These are phyloP conservation scores for Conus canariensis DNA, from an alignment of 2,888 invertebrate species.

Conservation along the genomic window DNA sequence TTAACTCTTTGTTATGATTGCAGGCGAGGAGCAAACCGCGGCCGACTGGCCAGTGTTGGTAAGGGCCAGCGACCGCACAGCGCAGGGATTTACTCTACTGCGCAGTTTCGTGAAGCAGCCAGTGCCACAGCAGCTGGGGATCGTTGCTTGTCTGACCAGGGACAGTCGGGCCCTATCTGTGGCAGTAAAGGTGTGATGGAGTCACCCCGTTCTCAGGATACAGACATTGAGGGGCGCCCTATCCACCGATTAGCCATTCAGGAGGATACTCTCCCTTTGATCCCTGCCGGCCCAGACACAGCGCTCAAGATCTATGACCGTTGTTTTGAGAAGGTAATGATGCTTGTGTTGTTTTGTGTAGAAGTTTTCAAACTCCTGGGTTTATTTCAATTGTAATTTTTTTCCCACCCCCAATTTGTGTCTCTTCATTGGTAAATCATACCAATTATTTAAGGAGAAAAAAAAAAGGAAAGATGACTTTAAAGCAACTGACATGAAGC, in stretches of 20 bases:
- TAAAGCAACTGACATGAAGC: too few species aligned
- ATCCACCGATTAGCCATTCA: conserved; percentile 48
- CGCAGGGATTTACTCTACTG: neutral
- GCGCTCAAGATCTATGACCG: conserved; percentile 39
- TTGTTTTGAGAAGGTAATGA: conserved; percentile 27
- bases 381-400: too few species aligned
- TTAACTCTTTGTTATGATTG: neutral
- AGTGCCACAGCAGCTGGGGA: neutral
- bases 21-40: neutral
- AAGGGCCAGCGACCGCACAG: conserved; percentile 25
- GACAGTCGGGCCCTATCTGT: neutral
- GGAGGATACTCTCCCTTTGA: conserved; percentile 39
- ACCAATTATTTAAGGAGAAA: too few species aligned
- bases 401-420: too few species aligned
- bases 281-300: conserved; percentile 30
- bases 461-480: too few species aligned
- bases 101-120: neutral
- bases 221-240: conserved; percentile 33
- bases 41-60: conserved; percentile 11
- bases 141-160: neutral
- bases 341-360: neutral
- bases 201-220: conserved; percentile 41
- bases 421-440: too few species aligned
- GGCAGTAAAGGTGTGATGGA: neutral
- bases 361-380: neutral